Evolutionary conservation across 2,888 invertebrate species (phyloP).

Genomic region (Pristionchus arcanus): DNA sequence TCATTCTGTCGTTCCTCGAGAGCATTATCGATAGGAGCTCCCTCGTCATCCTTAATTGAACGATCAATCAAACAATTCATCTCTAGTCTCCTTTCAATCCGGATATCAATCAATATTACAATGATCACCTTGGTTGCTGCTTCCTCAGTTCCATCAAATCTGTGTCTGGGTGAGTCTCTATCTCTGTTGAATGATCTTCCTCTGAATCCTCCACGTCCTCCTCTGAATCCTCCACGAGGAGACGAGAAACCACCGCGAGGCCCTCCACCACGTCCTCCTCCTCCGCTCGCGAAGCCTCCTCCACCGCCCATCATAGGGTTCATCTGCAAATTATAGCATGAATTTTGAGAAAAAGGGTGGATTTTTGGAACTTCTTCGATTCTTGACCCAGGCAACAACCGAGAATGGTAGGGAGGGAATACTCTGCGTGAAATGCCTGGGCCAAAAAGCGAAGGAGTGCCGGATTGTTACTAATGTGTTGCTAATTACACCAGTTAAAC

Average conservation of each 20-base stretch:
- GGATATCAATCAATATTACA: neutral
- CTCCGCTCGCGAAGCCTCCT: constrained; percentile 22
- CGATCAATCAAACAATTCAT: neutral
- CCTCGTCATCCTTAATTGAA: constrained; percentile 26
- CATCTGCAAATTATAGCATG: constrained; percentile 14
- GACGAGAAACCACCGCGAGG: neutral
- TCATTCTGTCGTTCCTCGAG: neutral
- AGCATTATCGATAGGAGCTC: neutral
- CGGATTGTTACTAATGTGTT: no score
- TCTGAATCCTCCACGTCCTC: constrained; percentile 37
- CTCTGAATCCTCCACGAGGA: constrained; percentile 46
- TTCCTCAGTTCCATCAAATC: neutral
- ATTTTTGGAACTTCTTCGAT: no score
- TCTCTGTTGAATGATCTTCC: neutral
- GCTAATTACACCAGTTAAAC: no score
- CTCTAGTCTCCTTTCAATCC: no score
- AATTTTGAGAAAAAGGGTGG: no score
- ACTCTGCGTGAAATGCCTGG: no score
- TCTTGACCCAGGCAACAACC: no score
- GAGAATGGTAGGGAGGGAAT: no score
- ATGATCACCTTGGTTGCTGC: neutral
- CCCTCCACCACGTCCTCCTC: constrained; percentile 27
- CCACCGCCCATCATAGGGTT: constrained; percentile 49
- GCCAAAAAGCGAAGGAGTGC: no score
- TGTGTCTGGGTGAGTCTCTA: constrained; percentile 3